Evolutionary conservation across 2,113 vertebrate species (phyloP), one percentile per base, ranked within the genome.

Genomic region (Phylloscopus trochiloides): DNA sequence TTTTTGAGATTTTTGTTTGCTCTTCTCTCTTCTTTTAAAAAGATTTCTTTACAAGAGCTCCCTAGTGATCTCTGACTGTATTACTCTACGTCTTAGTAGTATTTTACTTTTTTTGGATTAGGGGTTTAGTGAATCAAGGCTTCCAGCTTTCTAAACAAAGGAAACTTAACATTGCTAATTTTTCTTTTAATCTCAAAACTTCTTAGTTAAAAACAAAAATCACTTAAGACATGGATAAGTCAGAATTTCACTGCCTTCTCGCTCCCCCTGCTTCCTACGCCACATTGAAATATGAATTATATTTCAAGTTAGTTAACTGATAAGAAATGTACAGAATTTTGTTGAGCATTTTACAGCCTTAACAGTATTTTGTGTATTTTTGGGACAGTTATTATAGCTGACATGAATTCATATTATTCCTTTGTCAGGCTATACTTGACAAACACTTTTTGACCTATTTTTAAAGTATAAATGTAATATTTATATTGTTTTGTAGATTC

Each of bases 191-290:
- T 63, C 54, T 68, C 31, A 76, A 51, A 25, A 26, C 20, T 51
- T 72, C 4, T 17, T 57, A 32, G 28, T 73, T 83, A 25, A 54
- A 63, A 67, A 8, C 14, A 61, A n/a, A 62, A 72, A 26, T 52
- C 18, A 21, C 13, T 12, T 25, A 52, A 61, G n/a, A 25, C 12
- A 14, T 34, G 7, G 20, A 32, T 63, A 38, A 45, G 3, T 45
- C 29, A 54, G 34, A 67, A 48, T 74, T 90, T 91, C 45, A 63
- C 18, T 70, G 42, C 10, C 10, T 86, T 51, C 21, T 12, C 12
- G 2, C 7, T 47, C 3, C 3, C 4, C 2, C 1, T 0, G 1
- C 22, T 26, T 59, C 31, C 8, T 45, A 61, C 7, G 3, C 25
- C 25, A 54, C n/a, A 48, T 0, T 54, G 29, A 57, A 65, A 55